Base-by-base conservation (phyloP, 2,888 invertebrate species). In the Dromius quadrimaculatus region DNA sequence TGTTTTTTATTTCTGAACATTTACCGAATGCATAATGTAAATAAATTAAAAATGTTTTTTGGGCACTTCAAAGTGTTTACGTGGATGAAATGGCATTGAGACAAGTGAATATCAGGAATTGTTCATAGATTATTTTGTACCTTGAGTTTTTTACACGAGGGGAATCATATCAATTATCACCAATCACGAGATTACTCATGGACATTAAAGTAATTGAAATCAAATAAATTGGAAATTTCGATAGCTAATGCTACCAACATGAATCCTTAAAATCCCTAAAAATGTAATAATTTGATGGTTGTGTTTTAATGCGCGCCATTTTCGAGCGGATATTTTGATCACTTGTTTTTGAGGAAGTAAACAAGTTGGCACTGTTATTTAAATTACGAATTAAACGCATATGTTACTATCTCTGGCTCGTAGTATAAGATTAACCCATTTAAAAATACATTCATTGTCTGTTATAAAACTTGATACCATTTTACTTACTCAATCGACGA, bases 311-410 rank as follows among this genome's bases (percentile, higher is more conserved):
- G 13, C 13, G 36, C 11, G 8, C n/a, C n/a, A 36, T 11, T 28
- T 54, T 15, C 28, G 6, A 54, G 28, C 28, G 28, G 50, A 54
- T 54, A 50, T 50, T 50, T 50, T 50, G 50, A 38, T 38, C 38
- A 41, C 23, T 11, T 28, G 20, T 15, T 11, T n/a, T 54, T 11
- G 28, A 54, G 50, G 50, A 54, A 54, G 50, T 54, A 54, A 54
- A 54, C 50, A 54, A n/a, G 50, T 54, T 54, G 50, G 50, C 50
- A 54, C n/a, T 23, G 8, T 13, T 8, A 15, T 41, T 41, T 15
- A 54, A 54, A 28, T 23, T 28, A 54, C 23, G 23, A 13, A 11
- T 23, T 11, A 54, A 28, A 28, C 50, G 28, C 50, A 54, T 28
- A 50, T 50, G 28, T 28, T 50, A 54, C 50, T 23, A 15, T 54